Evolutionary conservation across 2,113 vertebrate species (phyloP).

Genomic region (Tragelaphus strepsiceros): DNA sequence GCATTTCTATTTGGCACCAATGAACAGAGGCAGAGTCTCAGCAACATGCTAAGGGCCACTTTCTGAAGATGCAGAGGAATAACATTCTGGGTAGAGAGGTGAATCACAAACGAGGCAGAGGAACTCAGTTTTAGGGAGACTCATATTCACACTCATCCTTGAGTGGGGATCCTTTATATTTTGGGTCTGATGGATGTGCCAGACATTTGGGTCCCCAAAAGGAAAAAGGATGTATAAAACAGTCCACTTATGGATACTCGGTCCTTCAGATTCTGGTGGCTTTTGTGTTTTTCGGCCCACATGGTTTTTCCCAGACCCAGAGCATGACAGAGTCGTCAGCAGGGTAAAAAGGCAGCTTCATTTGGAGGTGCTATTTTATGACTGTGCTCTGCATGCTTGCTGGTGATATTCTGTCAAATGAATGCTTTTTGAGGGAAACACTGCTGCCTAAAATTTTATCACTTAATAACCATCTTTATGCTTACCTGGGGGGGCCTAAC

Average conservation of each 20-base stretch:
- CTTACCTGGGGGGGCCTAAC: not conserved
- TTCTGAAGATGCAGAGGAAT: not conserved
- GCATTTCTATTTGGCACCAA: not conserved
- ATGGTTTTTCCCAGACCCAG: not conserved
- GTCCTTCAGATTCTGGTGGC: not conserved
- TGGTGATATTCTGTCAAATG: not conserved
- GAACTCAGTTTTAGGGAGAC: not conserved
- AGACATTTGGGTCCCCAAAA: not conserved
- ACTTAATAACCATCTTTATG: not conserved
- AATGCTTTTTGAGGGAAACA: not conserved
- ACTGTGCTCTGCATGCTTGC: rapidly evolving
- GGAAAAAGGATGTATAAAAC: rapidly evolving
- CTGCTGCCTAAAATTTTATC: not conserved
- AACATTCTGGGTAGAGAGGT: not conserved
- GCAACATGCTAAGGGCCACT: not conserved
- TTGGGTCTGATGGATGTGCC: too few relatives aligned
- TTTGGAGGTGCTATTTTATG: rapidly evolving
- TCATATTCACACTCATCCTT: rapidly evolving
- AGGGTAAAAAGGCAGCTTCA: rapidly evolving
- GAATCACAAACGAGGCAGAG: not conserved
- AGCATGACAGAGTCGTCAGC: rapidly evolving
- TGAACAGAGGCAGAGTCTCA: not conserved
- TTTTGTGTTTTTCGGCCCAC: rapidly evolving
- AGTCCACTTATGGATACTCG: rapidly evolving
- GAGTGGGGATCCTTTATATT: rapidly evolving